Conservation (phyloP, 2,888 invertebrate species). For the Ectemnius continuus region DNA sequence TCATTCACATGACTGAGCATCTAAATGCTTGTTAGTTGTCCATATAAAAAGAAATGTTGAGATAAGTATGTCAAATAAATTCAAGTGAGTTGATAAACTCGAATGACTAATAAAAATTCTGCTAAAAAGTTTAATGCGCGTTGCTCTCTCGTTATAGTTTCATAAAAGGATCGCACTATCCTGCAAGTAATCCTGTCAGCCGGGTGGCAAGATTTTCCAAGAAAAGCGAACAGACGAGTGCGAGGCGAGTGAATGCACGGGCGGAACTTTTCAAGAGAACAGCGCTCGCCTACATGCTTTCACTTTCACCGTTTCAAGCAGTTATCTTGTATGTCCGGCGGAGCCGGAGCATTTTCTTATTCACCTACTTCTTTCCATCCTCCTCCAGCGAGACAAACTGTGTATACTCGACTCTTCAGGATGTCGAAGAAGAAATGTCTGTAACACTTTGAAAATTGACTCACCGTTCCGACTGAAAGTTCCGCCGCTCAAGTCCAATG, state of each 20-base stretch:
- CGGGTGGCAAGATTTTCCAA: not conserved
- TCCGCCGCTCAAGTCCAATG: too few species aligned
- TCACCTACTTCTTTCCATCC: constrained; percentile 7
- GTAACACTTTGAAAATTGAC: too few species aligned
- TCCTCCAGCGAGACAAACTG: constrained; percentile 29
- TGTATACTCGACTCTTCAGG: constrained; percentile 12
- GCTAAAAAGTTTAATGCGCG: too few species aligned
- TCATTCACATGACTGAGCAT: too few species aligned
- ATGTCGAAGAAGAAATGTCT: constrained; percentile 14
- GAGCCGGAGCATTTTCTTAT: constrained; percentile 12
- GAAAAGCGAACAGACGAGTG: constrained; percentile 1
- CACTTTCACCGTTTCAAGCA: constrained; percentile 53
- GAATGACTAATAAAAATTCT: too few species aligned
- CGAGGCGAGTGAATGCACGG: constrained; percentile 37
- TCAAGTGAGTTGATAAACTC: too few species aligned
- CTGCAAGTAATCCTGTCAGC: too few species aligned
- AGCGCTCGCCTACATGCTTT: constrained; percentile 35
- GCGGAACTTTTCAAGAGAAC: constrained; percentile 27
- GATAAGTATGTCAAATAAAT: too few species aligned
- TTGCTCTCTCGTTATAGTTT: too few species aligned
- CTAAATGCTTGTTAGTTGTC: too few species aligned
- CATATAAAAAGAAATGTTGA: too few species aligned
- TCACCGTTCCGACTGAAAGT: too few species aligned
- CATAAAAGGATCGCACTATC: not conserved
- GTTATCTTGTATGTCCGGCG: constrained; percentile 17